Evolutionary conservation across 2,888 invertebrate genomes (phyloP).

Genomic region (Nemurella pictetii): DNA sequence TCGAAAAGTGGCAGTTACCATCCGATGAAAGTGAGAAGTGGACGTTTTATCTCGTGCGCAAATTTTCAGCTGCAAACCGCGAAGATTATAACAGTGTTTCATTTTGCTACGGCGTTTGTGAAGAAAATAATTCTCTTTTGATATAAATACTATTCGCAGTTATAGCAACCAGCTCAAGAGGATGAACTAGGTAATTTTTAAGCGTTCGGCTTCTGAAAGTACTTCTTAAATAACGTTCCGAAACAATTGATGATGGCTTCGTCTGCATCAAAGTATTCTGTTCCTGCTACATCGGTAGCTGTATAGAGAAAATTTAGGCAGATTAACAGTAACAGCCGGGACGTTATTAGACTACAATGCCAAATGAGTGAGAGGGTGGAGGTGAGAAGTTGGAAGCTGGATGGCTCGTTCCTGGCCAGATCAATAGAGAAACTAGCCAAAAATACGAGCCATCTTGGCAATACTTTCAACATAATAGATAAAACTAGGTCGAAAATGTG

Average conservation of each 20-base stretch:
- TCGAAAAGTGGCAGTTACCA: neutral
- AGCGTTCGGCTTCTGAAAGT: too few relatives aligned
- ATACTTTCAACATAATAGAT: slow-evolving; percentile 7
- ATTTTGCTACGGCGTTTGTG: neutral
- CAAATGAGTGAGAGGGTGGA: neutral
- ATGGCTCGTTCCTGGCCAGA: slow-evolving; percentile 5
- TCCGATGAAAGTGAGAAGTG: neutral
- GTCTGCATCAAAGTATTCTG: neutral
- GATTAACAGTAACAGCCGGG: neutral
- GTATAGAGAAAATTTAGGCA: neutral
- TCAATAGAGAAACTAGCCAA: slow-evolving; percentile 27
- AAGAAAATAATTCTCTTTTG: too few relatives aligned
- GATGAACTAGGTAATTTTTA: neutral
- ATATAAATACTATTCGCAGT: too few relatives aligned
- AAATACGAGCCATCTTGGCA: slow-evolving; percentile 17
- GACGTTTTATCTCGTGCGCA: neutral
- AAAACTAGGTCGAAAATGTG: slow-evolving; percentile 37
- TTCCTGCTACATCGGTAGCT: neutral
- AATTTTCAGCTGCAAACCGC: neutral
- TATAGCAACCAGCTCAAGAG: neutral
- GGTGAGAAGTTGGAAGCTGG: neutral
- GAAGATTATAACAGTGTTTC: neutral
- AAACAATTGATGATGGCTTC: neutral
- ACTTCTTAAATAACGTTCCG: neutral
- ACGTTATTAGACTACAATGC: neutral